Conservation (phyloP, 2,888 invertebrate genomes). For the Chrysotoxum bicinctum region DNA sequence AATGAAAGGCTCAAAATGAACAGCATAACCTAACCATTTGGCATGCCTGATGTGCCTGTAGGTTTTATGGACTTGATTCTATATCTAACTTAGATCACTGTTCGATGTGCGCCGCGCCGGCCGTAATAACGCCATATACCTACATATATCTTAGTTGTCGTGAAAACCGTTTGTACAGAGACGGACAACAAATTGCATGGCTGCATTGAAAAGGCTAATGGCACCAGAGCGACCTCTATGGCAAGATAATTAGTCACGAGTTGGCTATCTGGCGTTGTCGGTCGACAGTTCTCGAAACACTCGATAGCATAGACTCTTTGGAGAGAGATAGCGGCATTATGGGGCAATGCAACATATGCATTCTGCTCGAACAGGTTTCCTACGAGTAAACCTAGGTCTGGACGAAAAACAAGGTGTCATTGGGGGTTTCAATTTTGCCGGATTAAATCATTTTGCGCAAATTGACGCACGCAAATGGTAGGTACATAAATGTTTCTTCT, state of each 20-base stretch:
- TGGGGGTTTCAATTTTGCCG: conserved; percentile 47
- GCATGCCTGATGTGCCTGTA: conserved; percentile 33
- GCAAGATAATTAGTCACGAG: conserved; percentile 71
- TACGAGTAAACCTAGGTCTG: neutral
- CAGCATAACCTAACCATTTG: conserved; percentile 33
- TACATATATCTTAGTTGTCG: conserved; percentile 25
- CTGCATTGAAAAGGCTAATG: conserved; percentile 62
- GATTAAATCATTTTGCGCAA: conserved; percentile 63
- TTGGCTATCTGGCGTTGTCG: conserved; percentile 34
- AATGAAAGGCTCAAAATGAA: conserved; percentile 59
- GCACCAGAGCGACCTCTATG: conserved; percentile 65
- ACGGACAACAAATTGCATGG: conserved; percentile 65
- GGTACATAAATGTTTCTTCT: conserved; percentile 13
- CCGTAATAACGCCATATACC: conserved; percentile 34
- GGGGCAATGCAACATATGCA: neutral
- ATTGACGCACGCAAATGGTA: conserved; percentile 35
- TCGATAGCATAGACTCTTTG: conserved; percentile 32
- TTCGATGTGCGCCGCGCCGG: conserved; percentile 33
- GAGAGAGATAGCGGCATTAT: neutral
- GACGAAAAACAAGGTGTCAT: conserved; percentile 53
- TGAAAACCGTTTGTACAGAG: conserved; percentile 36
- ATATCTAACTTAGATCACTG: conserved; percentile 49
- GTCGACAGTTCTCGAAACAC: conserved; percentile 54
- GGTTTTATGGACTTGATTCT: conserved; percentile 62
- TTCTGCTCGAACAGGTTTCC: conserved; percentile 48